Evolutionary conservation across 2,888 invertebrate genomes (phyloP).

Genomic region (Eupithecia pulchellata): DNA sequence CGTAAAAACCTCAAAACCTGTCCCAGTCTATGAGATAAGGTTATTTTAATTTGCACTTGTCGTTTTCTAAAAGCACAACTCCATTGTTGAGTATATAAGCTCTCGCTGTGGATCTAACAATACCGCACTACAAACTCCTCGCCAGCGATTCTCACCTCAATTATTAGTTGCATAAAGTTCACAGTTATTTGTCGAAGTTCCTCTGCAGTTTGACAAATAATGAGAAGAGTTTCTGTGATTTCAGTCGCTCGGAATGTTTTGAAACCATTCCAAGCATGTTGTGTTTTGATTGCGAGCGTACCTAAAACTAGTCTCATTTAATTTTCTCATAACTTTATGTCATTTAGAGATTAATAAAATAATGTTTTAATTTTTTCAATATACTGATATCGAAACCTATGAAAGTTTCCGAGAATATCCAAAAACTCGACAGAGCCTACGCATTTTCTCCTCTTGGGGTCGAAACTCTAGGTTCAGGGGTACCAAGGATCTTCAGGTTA

Average conservation of each 20-base stretch:
- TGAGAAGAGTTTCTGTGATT: conserved; percentile 10
- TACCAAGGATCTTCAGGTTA: too few species aligned
- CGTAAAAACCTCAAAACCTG: not conserved
- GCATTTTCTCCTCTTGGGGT: too few species aligned
- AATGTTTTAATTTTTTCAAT: not conserved
- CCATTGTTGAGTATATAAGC: not conserved
- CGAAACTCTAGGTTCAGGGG: too few species aligned
- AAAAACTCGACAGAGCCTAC: too few species aligned
- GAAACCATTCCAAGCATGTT: not conserved
- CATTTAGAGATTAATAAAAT: not conserved
- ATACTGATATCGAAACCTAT: not conserved
- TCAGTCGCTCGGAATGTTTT: not conserved
- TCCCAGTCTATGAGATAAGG: not conserved
- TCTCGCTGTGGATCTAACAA: not conserved
- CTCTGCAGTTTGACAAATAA: conserved; percentile 18
- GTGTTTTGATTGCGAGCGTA: not conserved
- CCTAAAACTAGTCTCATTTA: not conserved
- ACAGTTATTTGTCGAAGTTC: conserved; percentile 23
- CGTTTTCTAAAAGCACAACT: not conserved
- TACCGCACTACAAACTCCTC: not conserved
- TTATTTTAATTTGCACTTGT: not conserved
- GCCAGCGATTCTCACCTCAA: conserved; percentile 10
- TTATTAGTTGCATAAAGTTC: conserved; percentile 17
- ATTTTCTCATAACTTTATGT: not conserved
- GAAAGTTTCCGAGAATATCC: too few species aligned